Evolutionary conservation across 2,113 vertebrate species (phyloP), one percentile per base, ranked within the genome.

Genomic region (Meles meles): DNA sequence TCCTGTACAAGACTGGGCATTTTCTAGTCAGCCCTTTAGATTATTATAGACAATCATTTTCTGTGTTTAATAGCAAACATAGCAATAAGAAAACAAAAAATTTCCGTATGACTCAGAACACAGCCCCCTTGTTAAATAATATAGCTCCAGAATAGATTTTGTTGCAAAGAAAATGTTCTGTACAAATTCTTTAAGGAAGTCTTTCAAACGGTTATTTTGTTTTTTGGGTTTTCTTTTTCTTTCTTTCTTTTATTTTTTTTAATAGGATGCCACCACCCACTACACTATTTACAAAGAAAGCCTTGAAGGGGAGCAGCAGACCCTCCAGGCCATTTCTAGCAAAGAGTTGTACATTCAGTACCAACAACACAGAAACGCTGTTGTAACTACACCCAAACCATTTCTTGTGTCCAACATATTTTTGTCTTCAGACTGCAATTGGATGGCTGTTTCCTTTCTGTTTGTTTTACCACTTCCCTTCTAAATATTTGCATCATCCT

Each of bases 401-500:
- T 74, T 93, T 95, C 92, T 67, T 63, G 72, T 88, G 52, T 69
- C 49, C 79, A 31, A 55, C 74, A 81, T 72, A 79, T 59, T 93
- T 92, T 81, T 95, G 84, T 84, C 90, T 97, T 95, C 74, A 10
- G 81, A 52, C 76, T 86, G 88, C 91, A 74, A n/a, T 55, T 31
- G 23, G 1, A 76, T 87, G n/a, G 55, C 97, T 86, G 93, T 97
- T 99, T 98, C 96, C 96, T 92, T 97, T 96, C 92, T 98, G 97
- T 98, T 99, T 98, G 95, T 97, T 98, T 98, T 95, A 83, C 97
- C 89, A 92, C 94, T 98, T 98, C 97, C 97, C 98, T 94, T 98
- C 97, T 98, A 98, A 98, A 98, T 96, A 98, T 97, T 98, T 98
- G 97, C 98, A 98, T 98, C 98, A 97, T 96, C 76, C 94, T 98